A percentile compares a stretch with the other conserved stretches of the same genome.
These are phyloP conservation scores for Brachystomella parvula DNA, from an alignment of 1,140 invertebrate genomes.

Conservation along the genomic window DNA sequence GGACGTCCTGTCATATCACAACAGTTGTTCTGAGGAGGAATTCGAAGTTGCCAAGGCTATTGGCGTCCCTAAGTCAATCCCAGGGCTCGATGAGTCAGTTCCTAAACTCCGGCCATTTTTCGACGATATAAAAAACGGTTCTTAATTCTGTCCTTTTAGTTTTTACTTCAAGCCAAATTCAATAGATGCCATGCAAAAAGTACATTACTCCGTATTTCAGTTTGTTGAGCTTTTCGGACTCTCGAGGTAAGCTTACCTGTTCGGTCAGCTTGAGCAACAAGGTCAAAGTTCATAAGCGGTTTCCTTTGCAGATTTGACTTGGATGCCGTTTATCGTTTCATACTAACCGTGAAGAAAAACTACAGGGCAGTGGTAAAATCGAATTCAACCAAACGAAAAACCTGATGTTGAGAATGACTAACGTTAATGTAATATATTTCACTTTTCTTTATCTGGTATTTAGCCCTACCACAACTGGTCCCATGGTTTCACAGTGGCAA, in stretches of 20 bases:
- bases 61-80: conserved; percentile 37
- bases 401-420: too few species aligned
- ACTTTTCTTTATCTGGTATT: neutral
- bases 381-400: too few species aligned
- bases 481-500: conserved; percentile 75
- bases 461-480: conserved; percentile 33
- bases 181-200: conserved; percentile 57
- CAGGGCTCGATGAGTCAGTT: conserved; percentile 47
- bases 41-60: conserved; percentile 49
- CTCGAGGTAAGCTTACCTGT: too few species aligned
- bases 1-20: conserved; percentile 70
- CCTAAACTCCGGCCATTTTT: neutral
- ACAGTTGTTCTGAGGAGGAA: conserved; percentile 64
- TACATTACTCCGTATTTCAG: conserved; percentile 64
- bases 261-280: neutral
- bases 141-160: conserved; percentile 42
- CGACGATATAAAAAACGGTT: neutral
- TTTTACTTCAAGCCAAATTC: conserved; percentile 65
- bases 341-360: conserved; percentile 72
- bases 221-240: conserved; percentile 67
- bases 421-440: neutral
- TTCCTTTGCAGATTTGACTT: conserved; percentile 51
- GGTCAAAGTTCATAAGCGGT: neutral
- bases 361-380: conserved; percentile 53
- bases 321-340: conserved; percentile 60